Conservation (phyloP, 2,113 vertebrate genomes). For the Clinocottus analis region DNA sequence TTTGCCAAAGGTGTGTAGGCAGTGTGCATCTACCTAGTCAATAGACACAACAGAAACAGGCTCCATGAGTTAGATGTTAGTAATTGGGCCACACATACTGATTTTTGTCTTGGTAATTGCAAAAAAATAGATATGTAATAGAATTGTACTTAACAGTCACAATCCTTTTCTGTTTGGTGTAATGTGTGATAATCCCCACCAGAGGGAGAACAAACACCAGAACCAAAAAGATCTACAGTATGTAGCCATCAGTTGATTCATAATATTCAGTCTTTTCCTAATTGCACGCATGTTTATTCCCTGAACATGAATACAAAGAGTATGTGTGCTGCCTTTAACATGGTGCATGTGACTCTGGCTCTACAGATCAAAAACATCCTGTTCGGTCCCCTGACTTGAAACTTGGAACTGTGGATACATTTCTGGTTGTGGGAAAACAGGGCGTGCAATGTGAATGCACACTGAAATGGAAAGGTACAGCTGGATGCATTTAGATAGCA, state of each 20-base stretch:
- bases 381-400: background rate
- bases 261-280: background rate
- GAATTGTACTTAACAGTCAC: too few species aligned
- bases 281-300: background rate
- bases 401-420: background rate
- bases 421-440: background rate
- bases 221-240: background rate
- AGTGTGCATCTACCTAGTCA: background rate
- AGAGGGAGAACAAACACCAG: slow-evolving; percentile 54
- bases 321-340: background rate
- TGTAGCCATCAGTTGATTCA: background rate
- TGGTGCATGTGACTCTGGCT: slow-evolving; percentile 22
- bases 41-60: background rate
- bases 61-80: background rate
- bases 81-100: background rate
- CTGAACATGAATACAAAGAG: background rate
- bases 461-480: background rate
- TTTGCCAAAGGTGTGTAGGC: background rate
- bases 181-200: slow-evolving; percentile 49
- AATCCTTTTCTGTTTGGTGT: slow-evolving; percentile 23
- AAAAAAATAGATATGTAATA: background rate
- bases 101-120: background rate
- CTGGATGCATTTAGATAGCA: background rate
- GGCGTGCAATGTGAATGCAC: background rate
- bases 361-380: slow-evolving; percentile 25